Evolutionary conservation across 2,797 vertebrate genomes (phyloP), one percentile per base, ranked within the genome.

Genomic region (Lindbergichthys nudifrons): DNA sequence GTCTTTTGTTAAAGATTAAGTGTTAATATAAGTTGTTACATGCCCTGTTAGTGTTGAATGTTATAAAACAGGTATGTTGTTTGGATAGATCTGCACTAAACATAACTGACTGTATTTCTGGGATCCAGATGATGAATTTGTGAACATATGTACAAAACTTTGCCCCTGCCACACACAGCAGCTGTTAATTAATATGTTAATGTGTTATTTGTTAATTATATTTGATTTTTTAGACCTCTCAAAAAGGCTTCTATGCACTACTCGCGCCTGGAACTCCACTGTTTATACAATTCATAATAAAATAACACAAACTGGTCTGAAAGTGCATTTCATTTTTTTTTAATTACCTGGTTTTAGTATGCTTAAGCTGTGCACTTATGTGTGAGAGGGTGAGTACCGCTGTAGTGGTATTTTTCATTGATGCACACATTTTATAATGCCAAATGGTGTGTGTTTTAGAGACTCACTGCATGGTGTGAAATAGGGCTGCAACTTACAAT

Each of bases 211-310:
- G 32, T 36, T 36, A 9, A 7, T 36, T 6, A 69, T 13, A 64
- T 71, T 41, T 68, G 47, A 9, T 65, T 51, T 36, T 60, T 54
- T 21, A 16, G 63, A 69, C 19, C n/a, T 73, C 75, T 65, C 3
- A 8, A 66, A 43, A 36, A 82, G 21, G 60, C 62, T 73, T 80
- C 66, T 86, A 83, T 85, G 86, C 79, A 87, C 57, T 81, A 83
- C 71, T 54, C 65, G 62, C 9, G 2, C 47, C 72, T 75, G 62
- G 47, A 54, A 84, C 19, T 84, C 94, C 21, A 52, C 64, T 76
- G 59, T 90, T 88, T 87, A 61, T 86, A 89, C 21, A 41, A 70
- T 86, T 87, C 76, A 67, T 81, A 84, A 82, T 84, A 85, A 89
- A 81, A 21, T 48, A 65, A 70, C 15, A 57, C 48, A 73, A 67